phyloP scores from a whole-genome alignment of 1,140 invertebrate species.

The Lordiphosa stackelbergi region DNA sequence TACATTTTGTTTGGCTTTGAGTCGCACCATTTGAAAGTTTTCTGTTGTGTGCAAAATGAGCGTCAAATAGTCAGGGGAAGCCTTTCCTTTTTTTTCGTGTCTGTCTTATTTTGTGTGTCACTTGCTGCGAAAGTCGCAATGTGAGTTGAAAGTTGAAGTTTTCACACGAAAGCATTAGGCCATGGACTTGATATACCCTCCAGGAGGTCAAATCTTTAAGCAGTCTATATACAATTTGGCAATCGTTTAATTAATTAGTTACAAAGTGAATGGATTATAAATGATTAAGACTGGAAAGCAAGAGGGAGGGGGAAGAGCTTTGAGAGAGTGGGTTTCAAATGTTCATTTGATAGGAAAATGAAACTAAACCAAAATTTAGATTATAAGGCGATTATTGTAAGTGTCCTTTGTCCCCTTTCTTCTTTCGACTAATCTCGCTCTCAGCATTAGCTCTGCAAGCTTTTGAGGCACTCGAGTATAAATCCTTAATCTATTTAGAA shows the following conservation, averaged over 20 bases:
- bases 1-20: conserved; percentile 24
- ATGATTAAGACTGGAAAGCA: conserved; percentile 7
- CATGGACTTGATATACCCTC: conserved; percentile 32
- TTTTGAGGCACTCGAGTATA: too few species aligned
- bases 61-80: conserved; percentile 41
- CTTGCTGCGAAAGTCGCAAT: conserved; percentile 67
- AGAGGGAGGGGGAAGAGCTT: too few species aligned
- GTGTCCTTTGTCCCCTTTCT: too few species aligned
- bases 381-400: too few species aligned
- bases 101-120: conserved; percentile 52
- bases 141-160: conserved; percentile 71
- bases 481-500: too few species aligned
- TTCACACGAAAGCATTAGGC: conserved; percentile 52
- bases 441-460: too few species aligned
- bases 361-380: too few species aligned
- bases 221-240: conserved; percentile 31
- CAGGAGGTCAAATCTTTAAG: conserved; percentile 39
- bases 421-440: too few species aligned
- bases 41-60: conserved; percentile 44
- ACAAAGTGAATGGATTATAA: conserved; percentile 43
- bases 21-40: conserved; percentile 65
- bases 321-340: neutral
- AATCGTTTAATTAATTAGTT: conserved; percentile 39
- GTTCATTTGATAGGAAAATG: too few species aligned
- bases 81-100: conserved; percentile 53